phyloP scores from a whole-genome alignment of 2,113 vertebrate species.

The Ellobius talpinus region DNA sequence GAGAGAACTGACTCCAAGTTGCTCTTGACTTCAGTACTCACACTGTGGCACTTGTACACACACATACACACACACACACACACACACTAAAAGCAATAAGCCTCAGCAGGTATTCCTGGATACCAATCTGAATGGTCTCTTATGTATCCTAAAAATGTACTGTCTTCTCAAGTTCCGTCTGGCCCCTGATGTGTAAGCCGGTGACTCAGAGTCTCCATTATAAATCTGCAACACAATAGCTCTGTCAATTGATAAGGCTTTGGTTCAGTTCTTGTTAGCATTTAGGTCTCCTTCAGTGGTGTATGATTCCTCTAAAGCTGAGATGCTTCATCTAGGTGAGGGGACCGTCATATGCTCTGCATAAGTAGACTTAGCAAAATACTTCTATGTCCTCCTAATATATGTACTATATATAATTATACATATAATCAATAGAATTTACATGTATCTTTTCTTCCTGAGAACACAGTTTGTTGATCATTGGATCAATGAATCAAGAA shows the following conservation, averaged over 20 bases:
- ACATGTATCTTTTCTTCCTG: conserved; percentile 65
- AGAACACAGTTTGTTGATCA: conserved; percentile 36
- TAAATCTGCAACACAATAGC: neutral
- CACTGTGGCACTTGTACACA: neutral
- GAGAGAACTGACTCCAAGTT: neutral
- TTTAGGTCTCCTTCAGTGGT: neutral
- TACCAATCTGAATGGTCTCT: conserved; percentile 30
- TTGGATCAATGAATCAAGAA: conserved; percentile 45
- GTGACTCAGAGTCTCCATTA: neutral
- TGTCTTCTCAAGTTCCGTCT: conserved; percentile 2
- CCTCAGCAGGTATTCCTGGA: neutral
- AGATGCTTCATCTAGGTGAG: neutral
- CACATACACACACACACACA: neutral
- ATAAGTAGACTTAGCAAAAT: neutral
- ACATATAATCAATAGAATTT: conserved; percentile 26
- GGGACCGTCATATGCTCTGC: neutral
- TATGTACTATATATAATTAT: no score
- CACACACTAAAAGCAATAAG: neutral
- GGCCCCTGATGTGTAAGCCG: neutral
- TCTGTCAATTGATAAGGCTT: neutral
- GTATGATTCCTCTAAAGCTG: neutral
- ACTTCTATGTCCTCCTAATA: neutral
- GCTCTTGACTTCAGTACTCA: neutral
- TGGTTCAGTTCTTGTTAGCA: neutral
- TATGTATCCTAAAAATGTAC: conserved; percentile 7